phyloP scores from a whole-genome alignment of 2,797 vertebrate species.

The Myotis pilosus region DNA sequence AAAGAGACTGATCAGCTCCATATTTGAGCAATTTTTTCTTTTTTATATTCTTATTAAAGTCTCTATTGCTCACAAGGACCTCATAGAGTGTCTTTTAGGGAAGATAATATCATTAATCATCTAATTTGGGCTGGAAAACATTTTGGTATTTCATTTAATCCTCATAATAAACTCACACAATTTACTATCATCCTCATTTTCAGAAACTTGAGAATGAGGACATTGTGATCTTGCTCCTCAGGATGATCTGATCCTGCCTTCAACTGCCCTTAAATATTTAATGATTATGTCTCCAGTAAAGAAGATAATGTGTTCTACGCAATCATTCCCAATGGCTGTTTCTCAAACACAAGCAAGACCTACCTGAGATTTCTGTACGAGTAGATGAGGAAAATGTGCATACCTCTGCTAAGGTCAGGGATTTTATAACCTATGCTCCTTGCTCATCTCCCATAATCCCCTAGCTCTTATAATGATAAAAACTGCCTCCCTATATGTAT shows the following conservation, averaged over 20 bases:
- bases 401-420: neutral
- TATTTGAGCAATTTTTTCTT: neutral
- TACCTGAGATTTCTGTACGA: neutral
- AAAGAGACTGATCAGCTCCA: neutral
- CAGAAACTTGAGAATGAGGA: constrained; percentile 17
- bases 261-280: neutral
- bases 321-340: neutral
- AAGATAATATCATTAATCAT: neutral
- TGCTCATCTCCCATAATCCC: neutral
- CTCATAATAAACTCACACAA: neutral
- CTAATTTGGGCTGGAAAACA: neutral
- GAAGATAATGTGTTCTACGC: neutral
- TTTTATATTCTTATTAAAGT: neutral
- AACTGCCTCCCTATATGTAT: neutral
- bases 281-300: neutral
- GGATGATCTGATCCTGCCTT: neutral
- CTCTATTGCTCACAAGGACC: neutral
- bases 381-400: neutral
- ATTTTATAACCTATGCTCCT: neutral
- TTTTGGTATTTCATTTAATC: neutral
- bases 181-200: neutral
- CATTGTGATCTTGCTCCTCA: neutral
- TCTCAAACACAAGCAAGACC: neutral
- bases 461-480: neutral
- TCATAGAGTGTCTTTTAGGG: neutral